Evolutionary conservation across 2,888 invertebrate genomes (phyloP), one percentile per base, ranked within the genome.

Genomic region (Timandra comae): DNA sequence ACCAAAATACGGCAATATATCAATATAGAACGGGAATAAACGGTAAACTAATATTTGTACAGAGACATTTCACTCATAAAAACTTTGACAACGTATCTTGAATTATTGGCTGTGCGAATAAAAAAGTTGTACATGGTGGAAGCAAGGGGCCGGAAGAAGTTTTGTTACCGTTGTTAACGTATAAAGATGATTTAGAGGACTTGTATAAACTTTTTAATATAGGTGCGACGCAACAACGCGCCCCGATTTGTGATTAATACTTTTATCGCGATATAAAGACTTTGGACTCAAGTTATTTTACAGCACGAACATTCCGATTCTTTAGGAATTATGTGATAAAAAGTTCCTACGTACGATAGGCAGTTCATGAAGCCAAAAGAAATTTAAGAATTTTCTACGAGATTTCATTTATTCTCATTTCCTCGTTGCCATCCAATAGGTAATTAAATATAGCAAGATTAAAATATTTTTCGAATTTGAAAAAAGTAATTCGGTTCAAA

Each of bases 171-270:
- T 73, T 78, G 74, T 76, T 73, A 73, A 71, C 63, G 68, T 68
- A 71, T 67, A 68, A 57, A 63, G 58, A 72, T 78, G 79, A 81
- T 80, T 78, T 81, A 79, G 64, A 57, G 53, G 60, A 72, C 62
- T 77, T 75, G 53, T 58, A 54, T 63, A 69, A 55, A 73, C 67
- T 63, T 76, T 70, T 28, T 35, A 41, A 36, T 35, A 29, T 30
- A 41, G 54, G 64, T 63, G 65, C 63, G 60, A 57, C 59, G 56
- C 57, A 24, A 24, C 24, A 61, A 62, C 53, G 52, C 47, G n/a
- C n/a, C n/a, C 38, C 38, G 35, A 56, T 63, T 57, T 56, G 50
- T 61, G 58, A 65, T 62, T 54, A 60, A 67, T n/a, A n/a, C n/a
- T n/a, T n/a, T n/a, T n/a, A n/a, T n/a, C n/a, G n/a, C n/a, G n/a